Evolutionary conservation across 2,888 invertebrate genomes (phyloP).

Genomic region (Tenthredo scrophulariae): DNA sequence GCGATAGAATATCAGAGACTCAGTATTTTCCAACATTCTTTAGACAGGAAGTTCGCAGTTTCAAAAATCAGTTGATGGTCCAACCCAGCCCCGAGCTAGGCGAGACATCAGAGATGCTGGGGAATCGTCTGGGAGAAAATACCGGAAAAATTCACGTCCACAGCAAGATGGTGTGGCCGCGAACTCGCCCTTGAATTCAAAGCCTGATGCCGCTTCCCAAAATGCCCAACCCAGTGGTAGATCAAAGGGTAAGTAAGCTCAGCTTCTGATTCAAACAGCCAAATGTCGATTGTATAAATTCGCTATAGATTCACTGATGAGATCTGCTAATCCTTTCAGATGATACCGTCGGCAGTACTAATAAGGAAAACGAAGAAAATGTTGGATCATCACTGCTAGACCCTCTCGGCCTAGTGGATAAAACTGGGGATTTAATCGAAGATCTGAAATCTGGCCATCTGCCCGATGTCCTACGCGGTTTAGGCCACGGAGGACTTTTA

Average conservation of each 20-base stretch:
- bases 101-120: slow-evolving; percentile 38
- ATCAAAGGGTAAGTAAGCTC: slow-evolving; percentile 21
- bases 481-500: not conserved
- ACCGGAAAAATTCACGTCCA: not conserved
- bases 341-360: not conserved
- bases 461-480: slow-evolving; percentile 58
- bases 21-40: slow-evolving; percentile 31
- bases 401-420: slow-evolving; percentile 27
- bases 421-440: slow-evolving; percentile 3
- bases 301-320: not conserved
- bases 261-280: not conserved
- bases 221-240: slow-evolving; percentile 5
- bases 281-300: not conserved
- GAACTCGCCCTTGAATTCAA: slow-evolving; percentile 63
- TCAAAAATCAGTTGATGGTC: slow-evolving; percentile 48
- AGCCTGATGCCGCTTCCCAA: not conserved
- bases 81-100: not conserved
- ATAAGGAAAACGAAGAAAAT: not conserved
- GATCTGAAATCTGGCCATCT: slow-evolving; percentile 50
- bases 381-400: slow-evolving; percentile 50
- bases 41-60: slow-evolving; percentile 54
- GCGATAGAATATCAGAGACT: not conserved
- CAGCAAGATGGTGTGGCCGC: slow-evolving; percentile 61
- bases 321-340: not conserved
- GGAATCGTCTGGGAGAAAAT: not conserved